These are phyloP conservation scores for Orchesella cincta DNA, from an alignment of 1,140 invertebrate species.

Conservation along the genomic window DNA sequence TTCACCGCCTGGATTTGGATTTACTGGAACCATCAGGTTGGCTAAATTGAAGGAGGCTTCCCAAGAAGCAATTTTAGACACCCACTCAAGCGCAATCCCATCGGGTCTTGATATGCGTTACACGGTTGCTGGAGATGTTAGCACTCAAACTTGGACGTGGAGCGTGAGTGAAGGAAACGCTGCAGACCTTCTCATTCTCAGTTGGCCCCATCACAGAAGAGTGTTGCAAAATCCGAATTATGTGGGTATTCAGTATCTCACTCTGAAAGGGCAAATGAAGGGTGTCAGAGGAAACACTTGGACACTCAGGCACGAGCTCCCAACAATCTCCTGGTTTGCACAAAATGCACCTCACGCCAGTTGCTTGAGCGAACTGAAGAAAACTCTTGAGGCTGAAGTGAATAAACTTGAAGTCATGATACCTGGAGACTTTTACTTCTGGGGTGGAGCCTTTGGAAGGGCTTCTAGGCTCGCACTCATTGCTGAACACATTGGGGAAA, in stretches of 20 bases:
- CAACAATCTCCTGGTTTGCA: slow-evolving; percentile 39
- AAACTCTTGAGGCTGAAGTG: slow-evolving; percentile 43
- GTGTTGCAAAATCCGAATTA: slow-evolving; percentile 26
- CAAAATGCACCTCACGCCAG: slow-evolving; percentile 35
- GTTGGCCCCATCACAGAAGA: slow-evolving; percentile 47
- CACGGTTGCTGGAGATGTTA: slow-evolving; percentile 31
- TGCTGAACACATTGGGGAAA: slow-evolving; percentile 42
- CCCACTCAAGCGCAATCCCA: slow-evolving; percentile 16
- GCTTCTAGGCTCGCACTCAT: slow-evolving; percentile 35
- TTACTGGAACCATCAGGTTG: slow-evolving; percentile 44
- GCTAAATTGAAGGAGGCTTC: slow-evolving; percentile 37
- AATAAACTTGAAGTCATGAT: slow-evolving; percentile 33
- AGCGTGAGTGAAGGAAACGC: slow-evolving; percentile 32
- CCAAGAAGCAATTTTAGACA: slow-evolving; percentile 43
- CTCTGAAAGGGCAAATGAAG: slow-evolving; percentile 42
- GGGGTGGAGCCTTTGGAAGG: slow-evolving; percentile 40
- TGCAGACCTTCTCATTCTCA: slow-evolving; percentile 33
- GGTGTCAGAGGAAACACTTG: slow-evolving; percentile 43
- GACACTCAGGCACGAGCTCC: slow-evolving; percentile 32
- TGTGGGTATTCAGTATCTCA: slow-evolving; percentile 43
- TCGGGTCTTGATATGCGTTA: slow-evolving; percentile 35
- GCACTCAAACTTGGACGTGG: slow-evolving; percentile 43
- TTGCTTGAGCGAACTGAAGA: slow-evolving; percentile 29
- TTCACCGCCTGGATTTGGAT: not conserved
- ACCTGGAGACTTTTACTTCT: slow-evolving; percentile 45